Evolutionary conservation across 2,888 invertebrate species (phyloP).

Genomic region (Drosophila colorata): DNA sequence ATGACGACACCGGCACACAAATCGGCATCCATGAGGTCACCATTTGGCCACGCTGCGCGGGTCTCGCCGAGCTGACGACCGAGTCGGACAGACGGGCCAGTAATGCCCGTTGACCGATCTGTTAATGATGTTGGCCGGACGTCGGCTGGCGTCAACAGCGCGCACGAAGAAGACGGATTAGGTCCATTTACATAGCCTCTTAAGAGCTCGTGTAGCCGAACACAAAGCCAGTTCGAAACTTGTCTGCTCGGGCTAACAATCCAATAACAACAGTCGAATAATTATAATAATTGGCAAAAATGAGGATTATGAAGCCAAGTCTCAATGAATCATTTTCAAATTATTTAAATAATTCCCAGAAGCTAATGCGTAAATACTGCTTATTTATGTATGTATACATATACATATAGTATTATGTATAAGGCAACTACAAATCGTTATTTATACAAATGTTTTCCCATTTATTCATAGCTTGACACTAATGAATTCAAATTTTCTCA

Average conservation of each 20-base stretch:
- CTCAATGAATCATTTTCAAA: conserved; percentile 17
- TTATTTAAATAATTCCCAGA: conserved; percentile 23
- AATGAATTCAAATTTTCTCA: conserved; percentile 52
- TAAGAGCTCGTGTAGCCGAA: neutral
- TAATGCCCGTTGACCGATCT: conserved; percentile 21
- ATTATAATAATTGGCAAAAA: conserved; percentile 12
- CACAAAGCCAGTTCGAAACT: neutral
- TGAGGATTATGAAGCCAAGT: neutral
- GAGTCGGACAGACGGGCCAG: neutral
- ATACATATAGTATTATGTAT: neutral
- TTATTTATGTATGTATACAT: conserved; percentile 1
- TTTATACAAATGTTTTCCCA: conserved; percentile 61
- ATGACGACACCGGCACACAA: conserved; percentile 43
- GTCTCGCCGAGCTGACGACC: neutral
- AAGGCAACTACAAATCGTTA: conserved; percentile 33
- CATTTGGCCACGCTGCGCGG: conserved; percentile 11
- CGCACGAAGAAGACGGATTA: conserved; percentile 13
- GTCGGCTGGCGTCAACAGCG: conserved; percentile 5
- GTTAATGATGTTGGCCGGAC: conserved; percentile 11
- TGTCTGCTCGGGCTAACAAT: neutral
- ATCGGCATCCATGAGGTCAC: conserved; percentile 53
- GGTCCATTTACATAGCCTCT: neutral
- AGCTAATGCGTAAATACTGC: conserved; percentile 4
- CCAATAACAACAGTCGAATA: neutral
- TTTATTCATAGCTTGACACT: conserved; percentile 51